Percentiles rank a stretch among this genome's conserved stretches.
Conservation (phyloP, 2,113 vertebrate genomes). For the Mormyrus lacerda region DNA sequence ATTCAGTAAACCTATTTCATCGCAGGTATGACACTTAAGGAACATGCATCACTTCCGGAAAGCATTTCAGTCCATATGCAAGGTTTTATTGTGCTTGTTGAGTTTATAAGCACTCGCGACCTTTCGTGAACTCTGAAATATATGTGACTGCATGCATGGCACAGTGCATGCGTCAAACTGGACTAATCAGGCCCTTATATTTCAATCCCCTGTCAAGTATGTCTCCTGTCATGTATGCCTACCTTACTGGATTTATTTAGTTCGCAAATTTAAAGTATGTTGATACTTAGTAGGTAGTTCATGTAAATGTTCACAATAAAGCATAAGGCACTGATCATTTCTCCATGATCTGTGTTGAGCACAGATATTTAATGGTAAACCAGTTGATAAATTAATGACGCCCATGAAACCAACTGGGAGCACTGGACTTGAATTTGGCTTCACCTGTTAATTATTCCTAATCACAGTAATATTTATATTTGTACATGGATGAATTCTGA, state of each 20-base stretch:
- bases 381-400: neutral
- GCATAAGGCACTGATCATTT: neutral
- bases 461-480: neutral
- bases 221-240: neutral
- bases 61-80: neutral
- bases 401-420: neutral
- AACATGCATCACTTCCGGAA: neutral
- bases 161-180: neutral
- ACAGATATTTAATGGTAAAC: neutral
- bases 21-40: neutral
- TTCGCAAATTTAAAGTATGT: neutral
- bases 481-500: neutral
- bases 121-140: neutral
- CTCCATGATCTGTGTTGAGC: neutral
- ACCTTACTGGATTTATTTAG: neutral
- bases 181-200: neutral
- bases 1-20: neutral
- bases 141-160: neutral
- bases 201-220: neutral
- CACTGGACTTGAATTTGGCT: neutral
- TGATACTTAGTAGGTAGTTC: neutral
- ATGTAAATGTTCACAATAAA: neutral
- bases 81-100: conserved; percentile 5
- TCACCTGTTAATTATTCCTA: neutral
- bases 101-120: neutral